Base-by-base conservation (phyloP, 2,888 invertebrate species). In the Creontiades dilutus region DNA sequence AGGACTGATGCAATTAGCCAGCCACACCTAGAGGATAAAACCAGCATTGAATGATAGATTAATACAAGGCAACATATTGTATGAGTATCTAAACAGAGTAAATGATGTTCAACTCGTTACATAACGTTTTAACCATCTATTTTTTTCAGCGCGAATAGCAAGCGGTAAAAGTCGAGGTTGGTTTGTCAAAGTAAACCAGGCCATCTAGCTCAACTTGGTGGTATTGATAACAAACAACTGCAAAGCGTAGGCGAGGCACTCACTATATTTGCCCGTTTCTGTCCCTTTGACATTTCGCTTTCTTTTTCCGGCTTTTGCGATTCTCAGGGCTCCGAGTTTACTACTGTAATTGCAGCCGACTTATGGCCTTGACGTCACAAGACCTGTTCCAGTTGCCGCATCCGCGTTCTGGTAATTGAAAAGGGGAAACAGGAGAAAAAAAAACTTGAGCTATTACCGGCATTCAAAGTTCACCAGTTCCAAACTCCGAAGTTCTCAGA, bases 351-450 rank as follows among this genome's bases (percentile, higher is more conserved):
- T 46, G 78, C 46, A 47, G 4, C 9, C 46, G 47, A 78, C 46
- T 11, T 28, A 19, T 19, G 78, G 46, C 78, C 78, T 78, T 78
- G 78, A 78, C 46, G 78, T 78, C 78, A 78, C 19, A 37, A 37
- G 37, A 78, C 78, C 16, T 28, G 78, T 78, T 78, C 78, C 78
- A 78, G 46, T 78, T 47, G 47, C 78, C 47, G 37, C 46, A 78
- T 78, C 78, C 78, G 78, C 46, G 37, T 78, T 78, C 46, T 7
- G 28, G 0, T 78, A 47, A 78, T 68, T 47, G 48, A 80, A 80
- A 5, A 37, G 37, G 7, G 27, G 23, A 76, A 76, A 76, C 23
- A 76, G 27, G 19, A 23, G n/a, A n/a, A n/a, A 76, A 78, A n/a
- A n/a, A 13, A 12, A 1, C 16, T n/a, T 9, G 19, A n/a, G 47